Evolutionary conservation across 2,888 invertebrate species (phyloP).

Genomic region (Troilus luridus): DNA sequence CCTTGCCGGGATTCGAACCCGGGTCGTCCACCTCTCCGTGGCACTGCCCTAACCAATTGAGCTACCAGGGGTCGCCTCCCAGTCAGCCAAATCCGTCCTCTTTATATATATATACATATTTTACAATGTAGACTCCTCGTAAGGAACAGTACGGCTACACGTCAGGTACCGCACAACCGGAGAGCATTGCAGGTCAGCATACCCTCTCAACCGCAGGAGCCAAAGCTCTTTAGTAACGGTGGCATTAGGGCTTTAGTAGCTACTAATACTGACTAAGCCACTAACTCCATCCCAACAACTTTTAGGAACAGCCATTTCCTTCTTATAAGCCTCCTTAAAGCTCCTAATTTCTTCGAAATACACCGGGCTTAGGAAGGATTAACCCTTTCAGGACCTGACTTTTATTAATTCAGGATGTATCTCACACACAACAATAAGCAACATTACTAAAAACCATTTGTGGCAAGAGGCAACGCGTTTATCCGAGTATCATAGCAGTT

Average conservation of each 20-base stretch:
- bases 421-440: background rate
- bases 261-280: conserved; percentile 10
- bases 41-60: too few species aligned
- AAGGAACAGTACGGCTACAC: background rate
- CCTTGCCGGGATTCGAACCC: too few species aligned
- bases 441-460: too few species aligned
- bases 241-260: conserved; percentile 9
- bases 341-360: conserved; percentile 1
- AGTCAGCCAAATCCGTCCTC: too few species aligned
- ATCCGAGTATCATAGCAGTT: too few species aligned
- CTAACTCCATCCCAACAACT: conserved; percentile 14
- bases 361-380: background rate
- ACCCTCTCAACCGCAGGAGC: background rate
- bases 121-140: background rate
- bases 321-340: background rate
- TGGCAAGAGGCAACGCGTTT: too few species aligned
- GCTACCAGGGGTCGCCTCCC: too few species aligned
- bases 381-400: background rate
- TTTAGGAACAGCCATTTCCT: conserved; percentile 22
- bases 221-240: background rate
- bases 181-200: background rate
- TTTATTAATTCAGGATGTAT: background rate
- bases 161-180: background rate
- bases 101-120: too few species aligned
- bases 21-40: too few species aligned